Conservation (phyloP, 2,888 invertebrate genomes). For the Ernsta delagoae region DNA sequence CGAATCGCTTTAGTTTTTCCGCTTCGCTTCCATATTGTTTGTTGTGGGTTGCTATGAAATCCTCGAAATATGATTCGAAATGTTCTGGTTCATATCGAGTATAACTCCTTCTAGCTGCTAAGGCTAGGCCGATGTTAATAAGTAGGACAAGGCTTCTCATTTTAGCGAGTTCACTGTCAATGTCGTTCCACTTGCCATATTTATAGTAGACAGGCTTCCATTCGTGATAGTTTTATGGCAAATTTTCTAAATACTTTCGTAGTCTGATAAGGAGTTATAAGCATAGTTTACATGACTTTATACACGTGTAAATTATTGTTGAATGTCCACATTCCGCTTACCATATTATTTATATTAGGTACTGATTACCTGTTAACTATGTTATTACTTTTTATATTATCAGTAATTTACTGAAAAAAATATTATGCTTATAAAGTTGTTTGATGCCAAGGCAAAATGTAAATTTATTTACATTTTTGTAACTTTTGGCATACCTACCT, state of each 20-base stretch:
- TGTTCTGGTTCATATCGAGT: background rate
- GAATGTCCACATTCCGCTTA: no score
- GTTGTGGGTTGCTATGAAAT: slow-evolving; percentile 16
- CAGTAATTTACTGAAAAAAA: no score
- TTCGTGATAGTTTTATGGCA: background rate
- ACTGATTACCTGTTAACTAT: no score
- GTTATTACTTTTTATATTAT: no score
- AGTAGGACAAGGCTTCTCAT: slow-evolving; percentile 12
- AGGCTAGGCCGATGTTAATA: background rate
- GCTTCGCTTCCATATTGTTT: slow-evolving; percentile 14
- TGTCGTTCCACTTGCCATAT: background rate
- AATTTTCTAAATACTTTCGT: background rate
- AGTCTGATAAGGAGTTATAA: no score
- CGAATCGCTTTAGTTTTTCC: slow-evolving; percentile 18
- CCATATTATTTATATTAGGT: no score
- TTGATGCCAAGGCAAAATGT: no score
- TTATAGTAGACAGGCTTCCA: background rate
- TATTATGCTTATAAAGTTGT: no score
- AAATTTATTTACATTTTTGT: no score
- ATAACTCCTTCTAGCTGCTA: background rate
- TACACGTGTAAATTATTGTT: no score
- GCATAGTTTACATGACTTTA: no score
- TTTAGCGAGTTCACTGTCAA: background rate
- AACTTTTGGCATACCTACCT: no score
- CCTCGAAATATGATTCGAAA: slow-evolving; percentile 5